Percentiles rank a stretch among this genome's conserved stretches.
Evolutionary conservation across 1,140 invertebrate species (phyloP).

Genomic region (Pteromalus puparum): DNA sequence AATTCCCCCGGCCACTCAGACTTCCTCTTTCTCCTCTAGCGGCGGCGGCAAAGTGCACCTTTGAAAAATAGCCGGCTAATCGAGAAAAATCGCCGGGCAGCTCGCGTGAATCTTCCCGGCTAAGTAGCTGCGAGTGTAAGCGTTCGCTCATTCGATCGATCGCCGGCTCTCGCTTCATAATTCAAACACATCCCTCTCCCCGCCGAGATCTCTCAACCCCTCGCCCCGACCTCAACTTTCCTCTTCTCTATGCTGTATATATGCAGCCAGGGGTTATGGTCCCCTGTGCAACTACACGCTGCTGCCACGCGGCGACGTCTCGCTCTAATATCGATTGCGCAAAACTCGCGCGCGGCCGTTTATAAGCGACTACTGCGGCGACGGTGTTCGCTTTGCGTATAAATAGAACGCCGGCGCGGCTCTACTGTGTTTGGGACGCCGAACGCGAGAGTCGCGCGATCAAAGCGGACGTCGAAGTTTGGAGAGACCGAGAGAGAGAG

Average conservation of each 20-base stretch:
- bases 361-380: not conserved
- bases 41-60: not conserved
- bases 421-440: conserved; percentile 20
- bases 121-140: not conserved
- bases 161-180: conserved; percentile 38
- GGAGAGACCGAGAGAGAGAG: no score
- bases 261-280: not conserved
- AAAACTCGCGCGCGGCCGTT: conserved; percentile 23
- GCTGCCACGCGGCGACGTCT: not conserved
- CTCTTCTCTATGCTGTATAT: not conserved
- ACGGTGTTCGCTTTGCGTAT: not conserved
- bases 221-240: not conserved
- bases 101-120: not conserved
- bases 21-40: not conserved
- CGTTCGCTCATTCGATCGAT: not conserved
- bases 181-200: not conserved
- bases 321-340: conserved; percentile 29
- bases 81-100: not conserved
- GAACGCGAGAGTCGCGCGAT: not conserved
- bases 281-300: not conserved
- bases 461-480: conserved; percentile 28
- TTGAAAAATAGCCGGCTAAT: not conserved
- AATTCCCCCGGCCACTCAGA: not conserved
- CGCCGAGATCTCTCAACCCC: not conserved
- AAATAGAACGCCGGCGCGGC: conserved; percentile 4